Base-by-base conservation (phyloP, 2,797 vertebrate genomes). In the Pseudochromis fuscus region DNA sequence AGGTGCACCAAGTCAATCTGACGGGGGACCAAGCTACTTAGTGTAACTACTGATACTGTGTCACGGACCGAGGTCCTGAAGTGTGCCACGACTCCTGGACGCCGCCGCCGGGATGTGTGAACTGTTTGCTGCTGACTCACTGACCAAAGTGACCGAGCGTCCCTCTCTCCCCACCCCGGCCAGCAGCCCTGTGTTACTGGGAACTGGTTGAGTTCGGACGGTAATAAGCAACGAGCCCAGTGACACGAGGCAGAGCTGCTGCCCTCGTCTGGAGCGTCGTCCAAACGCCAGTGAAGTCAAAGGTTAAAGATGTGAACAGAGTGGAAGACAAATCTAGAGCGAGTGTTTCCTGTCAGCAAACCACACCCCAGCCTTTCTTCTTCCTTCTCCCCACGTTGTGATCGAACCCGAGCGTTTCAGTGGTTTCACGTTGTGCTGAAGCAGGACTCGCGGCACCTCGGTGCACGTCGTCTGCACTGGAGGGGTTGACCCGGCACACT, bases 41-140 rank as follows among this genome's bases (percentile, higher is more conserved):
- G 80, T 84, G 67, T 90, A 93, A 95, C 94, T 94, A 94, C 93
- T 95, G 94, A 94, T 93, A 88, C 91, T 93, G 90, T 90, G 71
- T 93, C 88, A 84, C 89, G 88, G 85, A 86, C 91, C 75, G 66
- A 63, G 74, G 86, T 91, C 87, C 85, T 90, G 74, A 88, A 86
- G 81, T 81, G 87, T 91, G 88, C 92, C 90, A 86, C 31, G 53
- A 85, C 56, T 88, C 90, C 84, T 83, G 71, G 79, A 85, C 89
- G 59, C 82, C 10, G 75, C n/a, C n/a, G 83, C 91, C 79, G 72
- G 75, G 87, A 89, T 64, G 84, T 72, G 78, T 87, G 91, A 87
- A 89, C 87, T 81, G 88, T 89, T 87, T 93, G 93, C 93, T 94
- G 92, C 92, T 92, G 91, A 91, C 90, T 92, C 89, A 87, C 91